Percentiles rank a stretch among this genome's conserved stretches.
Conservation (phyloP, 2,113 vertebrate genomes). For the Strix aluco region DNA sequence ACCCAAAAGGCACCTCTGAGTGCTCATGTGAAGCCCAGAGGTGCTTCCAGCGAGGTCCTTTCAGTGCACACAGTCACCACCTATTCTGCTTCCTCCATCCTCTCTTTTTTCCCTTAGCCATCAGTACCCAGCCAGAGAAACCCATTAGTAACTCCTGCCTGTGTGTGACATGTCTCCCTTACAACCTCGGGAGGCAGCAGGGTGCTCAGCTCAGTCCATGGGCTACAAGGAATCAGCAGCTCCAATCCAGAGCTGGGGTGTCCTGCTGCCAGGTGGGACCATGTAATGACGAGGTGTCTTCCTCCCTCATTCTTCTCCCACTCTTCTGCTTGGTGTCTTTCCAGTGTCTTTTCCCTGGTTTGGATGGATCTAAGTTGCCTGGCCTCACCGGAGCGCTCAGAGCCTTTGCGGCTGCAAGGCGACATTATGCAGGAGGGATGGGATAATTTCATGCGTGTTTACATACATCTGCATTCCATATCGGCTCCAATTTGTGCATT, state of each 20-base stretch:
- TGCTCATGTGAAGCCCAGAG: background rate
- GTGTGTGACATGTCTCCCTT: background rate
- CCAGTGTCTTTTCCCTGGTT: background rate
- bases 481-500: slow-evolving; percentile 53
- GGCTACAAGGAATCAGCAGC: background rate
- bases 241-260: background rate
- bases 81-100: background rate
- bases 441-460: slow-evolving; percentile 64
- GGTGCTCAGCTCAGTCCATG: background rate
- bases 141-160: too few species aligned
- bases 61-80: background rate
- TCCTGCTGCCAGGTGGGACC: background rate
- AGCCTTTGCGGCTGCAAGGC: background rate
- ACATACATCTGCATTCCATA: slow-evolving; percentile 68
- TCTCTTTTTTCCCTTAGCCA: background rate
- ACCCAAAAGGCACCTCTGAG: background rate
- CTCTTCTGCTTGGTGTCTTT: background rate
- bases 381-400: background rate
- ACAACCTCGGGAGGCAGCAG: background rate
- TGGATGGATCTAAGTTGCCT: background rate
- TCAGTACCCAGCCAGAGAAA: background rate
- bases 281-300: background rate
- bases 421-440: slow-evolving; percentile 33
- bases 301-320: background rate
- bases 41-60: background rate